Conservation (phyloP, 2,888 invertebrate genomes). For the Phoenoteleia sp. region DNA sequence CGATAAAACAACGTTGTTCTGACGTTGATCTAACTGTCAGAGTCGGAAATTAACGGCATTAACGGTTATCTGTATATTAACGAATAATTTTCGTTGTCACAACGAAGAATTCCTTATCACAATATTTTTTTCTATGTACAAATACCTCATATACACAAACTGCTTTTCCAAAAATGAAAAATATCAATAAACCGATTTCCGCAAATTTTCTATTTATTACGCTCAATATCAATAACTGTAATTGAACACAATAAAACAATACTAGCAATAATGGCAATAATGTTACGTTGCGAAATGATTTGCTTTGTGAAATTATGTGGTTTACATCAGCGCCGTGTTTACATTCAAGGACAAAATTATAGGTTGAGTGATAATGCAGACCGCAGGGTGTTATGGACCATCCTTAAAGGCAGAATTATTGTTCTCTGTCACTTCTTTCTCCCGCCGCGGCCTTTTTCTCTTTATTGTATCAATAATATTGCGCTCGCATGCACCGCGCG, state of each 20-base stretch:
- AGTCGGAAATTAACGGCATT: too few species aligned
- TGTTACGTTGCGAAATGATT: constrained; percentile 66
- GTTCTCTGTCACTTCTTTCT: constrained; percentile 58
- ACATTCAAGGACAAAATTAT: constrained; percentile 73
- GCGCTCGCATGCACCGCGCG: constrained; percentile 17
- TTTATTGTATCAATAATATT: constrained; percentile 67
- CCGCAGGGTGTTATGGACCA: constrained; percentile 73
- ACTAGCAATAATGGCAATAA: constrained; percentile 59
- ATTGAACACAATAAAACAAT: constrained; percentile 65
- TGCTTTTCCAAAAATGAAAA: too few species aligned
- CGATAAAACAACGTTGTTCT: too few species aligned
- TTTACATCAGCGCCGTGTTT: constrained; percentile 71
- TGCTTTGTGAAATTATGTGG: constrained; percentile 73
- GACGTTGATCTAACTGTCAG: too few species aligned
- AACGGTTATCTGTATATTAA: too few species aligned
- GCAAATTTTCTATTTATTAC: constrained; percentile 67
- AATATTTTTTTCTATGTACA: too few species aligned
- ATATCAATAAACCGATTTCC: constrained; percentile 62
- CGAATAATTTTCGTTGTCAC: too few species aligned
- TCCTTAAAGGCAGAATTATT: constrained; percentile 69
- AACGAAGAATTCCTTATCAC: too few species aligned
- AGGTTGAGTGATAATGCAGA: constrained; percentile 71
- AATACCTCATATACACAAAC: too few species aligned
- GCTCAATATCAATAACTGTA: constrained; percentile 52
- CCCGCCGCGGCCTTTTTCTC: constrained; percentile 46